Percentiles rank a stretch among this genome's conserved stretches.
Evolutionary conservation across 2,888 invertebrate species (phyloP).

Genomic region (Boloria euphrosyne): DNA sequence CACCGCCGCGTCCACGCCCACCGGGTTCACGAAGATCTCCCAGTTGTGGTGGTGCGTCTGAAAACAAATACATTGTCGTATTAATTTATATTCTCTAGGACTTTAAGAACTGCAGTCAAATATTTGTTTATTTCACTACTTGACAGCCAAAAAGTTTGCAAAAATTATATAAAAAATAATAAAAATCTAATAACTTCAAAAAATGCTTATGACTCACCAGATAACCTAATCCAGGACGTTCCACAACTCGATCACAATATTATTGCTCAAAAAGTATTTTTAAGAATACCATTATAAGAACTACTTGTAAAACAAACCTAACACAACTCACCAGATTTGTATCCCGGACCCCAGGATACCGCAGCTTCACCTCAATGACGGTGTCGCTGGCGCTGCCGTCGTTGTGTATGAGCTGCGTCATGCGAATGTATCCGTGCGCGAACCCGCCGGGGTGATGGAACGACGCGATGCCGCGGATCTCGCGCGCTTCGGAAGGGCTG

Average conservation of each 20-base stretch:
- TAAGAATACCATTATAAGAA: background rate
- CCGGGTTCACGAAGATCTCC: slow-evolving; percentile 95
- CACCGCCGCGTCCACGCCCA: slow-evolving; percentile 95
- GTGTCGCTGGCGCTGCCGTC: slow-evolving; percentile 95
- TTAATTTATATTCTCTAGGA: too few species aligned
- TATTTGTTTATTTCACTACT: too few species aligned
- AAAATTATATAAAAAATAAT: too few species aligned
- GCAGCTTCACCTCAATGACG: slow-evolving; percentile 92
- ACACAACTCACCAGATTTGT: slow-evolving; percentile 85
- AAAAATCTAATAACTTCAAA: too few species aligned
- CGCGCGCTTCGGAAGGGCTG: slow-evolving; percentile 92
- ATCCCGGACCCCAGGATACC: slow-evolving; percentile 93
- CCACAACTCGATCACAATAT: too few species aligned
- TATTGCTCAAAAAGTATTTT: too few species aligned
- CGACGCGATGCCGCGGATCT: slow-evolving; percentile 92
- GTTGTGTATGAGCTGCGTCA: slow-evolving; percentile 93
- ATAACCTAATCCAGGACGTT: too few species aligned
- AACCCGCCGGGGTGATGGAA: slow-evolving; percentile 95
- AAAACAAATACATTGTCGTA: too few species aligned
- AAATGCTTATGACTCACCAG: too few species aligned
- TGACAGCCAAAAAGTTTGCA: too few species aligned
- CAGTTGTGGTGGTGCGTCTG: slow-evolving; percentile 93
- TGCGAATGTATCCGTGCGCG: slow-evolving; percentile 91
- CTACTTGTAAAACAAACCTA: background rate
- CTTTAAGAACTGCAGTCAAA: too few species aligned